Evolutionary conservation across 2,797 vertebrate genomes (phyloP).

Genomic region (Sciurus vulgaris): DNA sequence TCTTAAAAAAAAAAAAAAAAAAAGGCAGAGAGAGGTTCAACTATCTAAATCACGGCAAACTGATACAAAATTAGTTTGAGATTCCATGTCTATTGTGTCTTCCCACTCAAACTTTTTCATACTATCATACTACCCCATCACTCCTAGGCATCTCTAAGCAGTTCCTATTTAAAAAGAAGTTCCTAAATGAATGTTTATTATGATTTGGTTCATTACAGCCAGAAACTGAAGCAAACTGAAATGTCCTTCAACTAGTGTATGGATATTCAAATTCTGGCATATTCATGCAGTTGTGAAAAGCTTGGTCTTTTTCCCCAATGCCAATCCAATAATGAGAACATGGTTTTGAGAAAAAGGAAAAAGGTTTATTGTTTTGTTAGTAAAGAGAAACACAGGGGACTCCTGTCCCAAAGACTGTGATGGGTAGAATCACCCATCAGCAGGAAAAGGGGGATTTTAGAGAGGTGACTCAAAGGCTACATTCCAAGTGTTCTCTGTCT

Average conservation of each 20-base stretch:
- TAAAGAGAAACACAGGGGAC: too few species aligned
- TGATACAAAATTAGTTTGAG: neutral
- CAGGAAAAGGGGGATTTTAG: too few species aligned
- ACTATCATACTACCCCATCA: neutral
- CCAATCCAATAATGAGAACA: too few species aligned
- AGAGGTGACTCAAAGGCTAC: too few species aligned
- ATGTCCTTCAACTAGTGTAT: neutral
- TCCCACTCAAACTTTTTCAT: neutral
- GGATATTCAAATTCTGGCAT: neutral
- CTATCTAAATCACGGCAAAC: neutral
- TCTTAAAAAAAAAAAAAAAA: neutral
- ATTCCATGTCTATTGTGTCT: neutral
- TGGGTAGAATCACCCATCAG: too few species aligned
- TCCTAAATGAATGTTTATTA: slow-evolving; percentile 9
- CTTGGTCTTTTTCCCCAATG: too few species aligned
- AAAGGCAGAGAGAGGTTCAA: neutral
- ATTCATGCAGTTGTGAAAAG: neutral
- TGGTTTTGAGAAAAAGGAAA: too few species aligned
- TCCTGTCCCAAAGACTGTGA: too few species aligned
- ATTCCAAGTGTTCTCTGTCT: too few species aligned
- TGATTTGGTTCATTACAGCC: neutral
- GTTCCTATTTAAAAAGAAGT: neutral
- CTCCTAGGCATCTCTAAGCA: neutral
- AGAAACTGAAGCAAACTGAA: neutral
- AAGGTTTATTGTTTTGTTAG: too few species aligned